A percentile compares a stretch with the other conserved stretches of the same genome.
Conservation (phyloP, 2,113 vertebrate species). For the Oreochromis tanganicae region DNA sequence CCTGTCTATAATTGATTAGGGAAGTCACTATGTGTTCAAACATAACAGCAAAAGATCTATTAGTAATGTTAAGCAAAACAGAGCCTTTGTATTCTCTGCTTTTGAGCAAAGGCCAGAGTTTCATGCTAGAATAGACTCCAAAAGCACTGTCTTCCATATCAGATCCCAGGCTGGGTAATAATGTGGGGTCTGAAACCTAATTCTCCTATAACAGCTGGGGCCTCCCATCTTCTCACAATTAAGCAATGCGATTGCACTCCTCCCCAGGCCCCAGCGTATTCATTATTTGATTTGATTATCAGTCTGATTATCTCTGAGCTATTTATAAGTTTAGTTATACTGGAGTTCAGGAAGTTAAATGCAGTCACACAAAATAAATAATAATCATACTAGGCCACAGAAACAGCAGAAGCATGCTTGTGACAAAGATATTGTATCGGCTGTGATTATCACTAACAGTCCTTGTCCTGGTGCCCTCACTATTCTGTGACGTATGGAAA, state of each 20-base stretch:
- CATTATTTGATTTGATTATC: slow-evolving; percentile 10
- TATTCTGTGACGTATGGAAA: not conserved
- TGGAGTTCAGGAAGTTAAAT: not conserved
- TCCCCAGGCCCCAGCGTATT: not conserved
- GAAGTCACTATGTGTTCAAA: slow-evolving; percentile 39
- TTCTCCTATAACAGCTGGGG: slow-evolving; percentile 55
- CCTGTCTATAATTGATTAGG: slow-evolving; percentile 56
- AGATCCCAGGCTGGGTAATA: slow-evolving; percentile 28
- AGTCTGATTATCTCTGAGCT: not conserved
- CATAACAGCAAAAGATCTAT: slow-evolving; percentile 27
- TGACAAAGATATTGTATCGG: slow-evolving; percentile 2
- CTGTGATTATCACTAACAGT: not conserved
- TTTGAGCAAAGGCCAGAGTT: slow-evolving; percentile 35
- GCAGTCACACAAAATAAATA: not conserved
- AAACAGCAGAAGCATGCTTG: not conserved
- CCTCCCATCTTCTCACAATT: slow-evolving; percentile 41
- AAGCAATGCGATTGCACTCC: not conserved
- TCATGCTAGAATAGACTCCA: slow-evolving; percentile 30
- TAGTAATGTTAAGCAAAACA: slow-evolving; percentile 24
- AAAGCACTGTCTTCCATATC: slow-evolving; percentile 45
- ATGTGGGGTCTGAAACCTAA: slow-evolving; percentile 53
- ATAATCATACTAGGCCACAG: not conserved
- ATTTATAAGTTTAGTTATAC: not conserved
- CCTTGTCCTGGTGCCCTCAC: not conserved
- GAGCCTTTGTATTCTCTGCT: slow-evolving; percentile 20